Base-by-base conservation (phyloP, 2,888 invertebrate species). In the Scaptomyza polygonia region DNA sequence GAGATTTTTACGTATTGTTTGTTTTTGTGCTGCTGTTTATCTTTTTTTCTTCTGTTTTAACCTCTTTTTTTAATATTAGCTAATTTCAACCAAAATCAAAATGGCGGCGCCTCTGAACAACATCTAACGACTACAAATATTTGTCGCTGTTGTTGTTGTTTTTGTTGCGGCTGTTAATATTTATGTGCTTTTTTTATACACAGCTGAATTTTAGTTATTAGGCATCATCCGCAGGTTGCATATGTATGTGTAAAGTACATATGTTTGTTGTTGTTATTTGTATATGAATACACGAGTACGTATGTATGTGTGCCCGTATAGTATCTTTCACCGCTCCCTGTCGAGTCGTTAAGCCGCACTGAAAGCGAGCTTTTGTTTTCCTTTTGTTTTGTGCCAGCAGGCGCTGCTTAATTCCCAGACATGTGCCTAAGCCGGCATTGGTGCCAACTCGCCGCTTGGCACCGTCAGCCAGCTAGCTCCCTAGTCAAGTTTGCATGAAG, bases 391-490 rank as follows among this genome's bases (percentile, higher is more conserved):
- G 76, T 79, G 83, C 80, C 83, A 9, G 29, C 29, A 9, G 39
- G 16, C 12, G 55, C 62, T 48, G 59, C 58, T 79, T 56, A 72
- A 82, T 85, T 80, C 86, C 86, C 79, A 85, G 77, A 44, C 73
- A 63, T 66, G 70, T 70, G 82, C 66, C 67, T 44, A 48, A 63
- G 69, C 69, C 70, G 67, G 12, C 12, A 51, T 42, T 67, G 73
- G 87, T 87, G 83, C 87, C 83, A 83, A 74, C 72, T 72, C 74
- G 66, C 58, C 53, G 71, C 78, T 85, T 83, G 82, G 82, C 78
- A 83, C 82, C 81, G 72, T 39, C 48, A 49, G 25, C 21, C n/a
- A n/a, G 61, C 59, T 52, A 45, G 61, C 65, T 54, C 47, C 53
- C 66, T 16, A 45, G 32, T 16, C 65, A 30, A 53, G 36, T 45